Evolutionary conservation across 37 sponge, comb jelly and placozoan genomes (phyloP).

Genomic region (Theonella swinhoei): DNA sequence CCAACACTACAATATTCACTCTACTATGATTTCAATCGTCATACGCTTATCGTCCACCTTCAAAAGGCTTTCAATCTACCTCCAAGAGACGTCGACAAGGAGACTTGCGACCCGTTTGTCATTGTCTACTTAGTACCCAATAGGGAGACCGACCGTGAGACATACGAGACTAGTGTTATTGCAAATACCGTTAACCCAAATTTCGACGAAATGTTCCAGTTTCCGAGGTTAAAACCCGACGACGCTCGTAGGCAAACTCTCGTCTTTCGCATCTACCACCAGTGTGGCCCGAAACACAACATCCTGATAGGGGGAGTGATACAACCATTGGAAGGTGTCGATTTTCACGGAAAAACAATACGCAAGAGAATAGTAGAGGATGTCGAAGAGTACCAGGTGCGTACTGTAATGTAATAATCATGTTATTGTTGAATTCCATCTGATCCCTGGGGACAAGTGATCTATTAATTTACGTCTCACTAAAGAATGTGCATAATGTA

Average conservation of each 20-base stretch:
- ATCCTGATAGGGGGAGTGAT: neutral
- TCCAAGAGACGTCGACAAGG: neutral
- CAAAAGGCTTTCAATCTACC: conserved; percentile 17
- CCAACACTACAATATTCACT: conserved; percentile 53
- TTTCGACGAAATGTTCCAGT: conserved; percentile 65
- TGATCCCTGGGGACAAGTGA: too few relatives aligned
- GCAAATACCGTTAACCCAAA: conserved; percentile 4
- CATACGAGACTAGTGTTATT: conserved; percentile 17
- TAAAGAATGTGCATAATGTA: too few relatives aligned
- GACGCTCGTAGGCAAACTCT: conserved; percentile 22
- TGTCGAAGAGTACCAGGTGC: neutral
- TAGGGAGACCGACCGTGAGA: conserved; percentile 19
- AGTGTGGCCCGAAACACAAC: neutral
- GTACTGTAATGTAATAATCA: too few relatives aligned
- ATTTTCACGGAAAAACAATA: neutral
- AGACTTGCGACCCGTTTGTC: conserved; percentile 18
- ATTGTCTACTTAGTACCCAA: conserved; percentile 46
- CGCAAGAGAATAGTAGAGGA: neutral
- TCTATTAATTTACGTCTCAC: too few relatives aligned
- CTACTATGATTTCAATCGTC: conserved; percentile 55
- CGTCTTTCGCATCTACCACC: conserved; percentile 11
- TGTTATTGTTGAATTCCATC: too few relatives aligned
- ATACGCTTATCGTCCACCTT: conserved; percentile 47
- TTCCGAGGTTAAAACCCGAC: conserved; percentile 12
- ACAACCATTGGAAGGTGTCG: neutral